Evolutionary conservation across 2,113 vertebrate genomes (phyloP).

Genomic region (Ochotona curzoniae): DNA sequence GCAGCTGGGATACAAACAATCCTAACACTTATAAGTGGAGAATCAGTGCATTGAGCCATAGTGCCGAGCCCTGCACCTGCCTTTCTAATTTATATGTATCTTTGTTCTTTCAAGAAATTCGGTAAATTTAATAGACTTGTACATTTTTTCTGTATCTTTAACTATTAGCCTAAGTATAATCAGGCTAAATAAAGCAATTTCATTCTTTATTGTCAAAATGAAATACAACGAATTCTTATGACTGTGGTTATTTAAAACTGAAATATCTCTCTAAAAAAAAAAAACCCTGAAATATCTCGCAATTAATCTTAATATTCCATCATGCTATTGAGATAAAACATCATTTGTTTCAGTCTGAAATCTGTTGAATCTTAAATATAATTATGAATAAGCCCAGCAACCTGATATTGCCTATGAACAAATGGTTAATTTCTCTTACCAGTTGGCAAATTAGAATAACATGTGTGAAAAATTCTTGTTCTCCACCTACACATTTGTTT

Average conservation of each 20-base stretch:
- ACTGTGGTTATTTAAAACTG: conserved; percentile 29
- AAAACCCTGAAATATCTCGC: background rate
- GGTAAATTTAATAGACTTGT: conserved; percentile 18
- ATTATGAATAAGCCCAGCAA: conserved; percentile 33
- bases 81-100: conserved; percentile 48
- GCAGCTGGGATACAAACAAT: too few relatives aligned
- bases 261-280: background rate
- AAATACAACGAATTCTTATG: conserved; percentile 18
- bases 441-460: conserved; percentile 49
- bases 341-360: conserved; percentile 20
- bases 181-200: conserved; percentile 15
- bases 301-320: background rate
- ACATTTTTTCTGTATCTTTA: background rate
- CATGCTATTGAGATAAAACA: conserved; percentile 27
- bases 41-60: too few relatives aligned
- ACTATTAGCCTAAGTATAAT: conserved; percentile 25
- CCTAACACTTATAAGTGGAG: too few relatives aligned
- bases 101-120: conserved; percentile 24
- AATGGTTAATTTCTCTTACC: conserved; percentile 40
- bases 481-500: conserved; percentile 15
- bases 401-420: conserved; percentile 45
- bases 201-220: conserved; percentile 36
- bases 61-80: background rate
- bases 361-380: background rate
- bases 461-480: conserved; percentile 9